These are phyloP conservation scores for Coracopsis vasa DNA, from an alignment of 2,113 vertebrate species.

Conservation along the genomic window DNA sequence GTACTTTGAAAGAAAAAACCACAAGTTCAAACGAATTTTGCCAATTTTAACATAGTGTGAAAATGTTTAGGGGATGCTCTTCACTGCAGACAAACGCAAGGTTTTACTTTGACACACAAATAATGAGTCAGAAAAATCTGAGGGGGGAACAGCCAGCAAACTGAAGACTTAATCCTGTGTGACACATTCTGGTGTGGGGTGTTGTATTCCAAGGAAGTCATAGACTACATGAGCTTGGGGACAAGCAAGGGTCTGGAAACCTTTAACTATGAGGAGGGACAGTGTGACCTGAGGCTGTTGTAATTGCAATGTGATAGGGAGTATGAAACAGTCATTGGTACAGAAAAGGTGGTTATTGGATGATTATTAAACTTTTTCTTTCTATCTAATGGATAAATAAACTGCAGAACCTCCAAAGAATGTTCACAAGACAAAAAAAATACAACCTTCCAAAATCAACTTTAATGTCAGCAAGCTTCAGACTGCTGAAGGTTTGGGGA, in stretches of 20 bases:
- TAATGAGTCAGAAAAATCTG: not conserved
- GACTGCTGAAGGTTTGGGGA: not conserved
- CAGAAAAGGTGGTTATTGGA: not conserved
- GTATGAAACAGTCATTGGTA: not conserved
- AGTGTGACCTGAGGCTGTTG: not conserved
- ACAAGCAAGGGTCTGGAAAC: not conserved
- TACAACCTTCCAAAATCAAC: not conserved
- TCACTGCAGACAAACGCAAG: not conserved
- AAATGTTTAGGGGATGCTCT: accelerated
- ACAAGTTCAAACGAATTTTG: not conserved
- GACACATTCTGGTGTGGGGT: not conserved
- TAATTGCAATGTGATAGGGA: not conserved
- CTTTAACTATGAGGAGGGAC: not conserved
- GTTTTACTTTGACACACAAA: not conserved
- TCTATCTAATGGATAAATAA: not conserved
- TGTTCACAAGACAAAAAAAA: not conserved
- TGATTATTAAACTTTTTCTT: not conserved
- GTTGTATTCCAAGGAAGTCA: not conserved
- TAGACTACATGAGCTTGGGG: not conserved
- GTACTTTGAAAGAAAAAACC: not conserved
- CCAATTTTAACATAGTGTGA: not conserved
- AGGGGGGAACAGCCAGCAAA: not conserved
- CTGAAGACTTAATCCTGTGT: not conserved
- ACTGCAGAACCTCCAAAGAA: not conserved
- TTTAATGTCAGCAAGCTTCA: not conserved